Conservation (phyloP, 2,797 vertebrate species). For the Anguilla anguilla region DNA sequence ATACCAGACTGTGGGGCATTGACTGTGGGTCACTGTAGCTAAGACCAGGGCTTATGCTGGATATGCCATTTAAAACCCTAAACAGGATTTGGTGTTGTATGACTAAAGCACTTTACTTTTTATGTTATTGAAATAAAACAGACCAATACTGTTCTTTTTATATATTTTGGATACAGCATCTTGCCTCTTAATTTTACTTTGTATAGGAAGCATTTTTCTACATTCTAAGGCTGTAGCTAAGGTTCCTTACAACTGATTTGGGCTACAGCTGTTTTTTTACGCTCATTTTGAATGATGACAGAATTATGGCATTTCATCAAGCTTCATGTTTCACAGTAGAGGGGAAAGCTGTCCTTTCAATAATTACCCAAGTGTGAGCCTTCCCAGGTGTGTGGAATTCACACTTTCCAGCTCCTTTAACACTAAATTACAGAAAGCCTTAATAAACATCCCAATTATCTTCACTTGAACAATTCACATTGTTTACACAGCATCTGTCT, state of each 20-base stretch:
- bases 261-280: neutral
- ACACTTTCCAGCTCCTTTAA: conserved; percentile 3
- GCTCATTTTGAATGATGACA: neutral
- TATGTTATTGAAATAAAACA: neutral
- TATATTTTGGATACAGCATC: neutral
- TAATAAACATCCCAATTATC: conserved; percentile 31
- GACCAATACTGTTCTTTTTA: neutral
- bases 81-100: neutral
- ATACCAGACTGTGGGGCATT: neutral
- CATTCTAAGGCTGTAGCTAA: neutral
- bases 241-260: neutral
- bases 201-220: neutral
- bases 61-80: neutral
- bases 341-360: neutral
- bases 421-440: neutral
- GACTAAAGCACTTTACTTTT: neutral
- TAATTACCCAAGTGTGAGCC: neutral
- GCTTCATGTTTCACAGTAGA: neutral
- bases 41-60: neutral
- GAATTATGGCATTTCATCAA: neutral
- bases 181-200: neutral
- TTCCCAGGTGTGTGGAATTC: conserved; percentile 10
- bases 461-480: conserved; percentile 41
- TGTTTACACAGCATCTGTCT: conserved; percentile 12
- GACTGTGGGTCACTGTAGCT: neutral